Conservation (phyloP, 2,888 invertebrate species). For the Plebejus argus region DNA sequence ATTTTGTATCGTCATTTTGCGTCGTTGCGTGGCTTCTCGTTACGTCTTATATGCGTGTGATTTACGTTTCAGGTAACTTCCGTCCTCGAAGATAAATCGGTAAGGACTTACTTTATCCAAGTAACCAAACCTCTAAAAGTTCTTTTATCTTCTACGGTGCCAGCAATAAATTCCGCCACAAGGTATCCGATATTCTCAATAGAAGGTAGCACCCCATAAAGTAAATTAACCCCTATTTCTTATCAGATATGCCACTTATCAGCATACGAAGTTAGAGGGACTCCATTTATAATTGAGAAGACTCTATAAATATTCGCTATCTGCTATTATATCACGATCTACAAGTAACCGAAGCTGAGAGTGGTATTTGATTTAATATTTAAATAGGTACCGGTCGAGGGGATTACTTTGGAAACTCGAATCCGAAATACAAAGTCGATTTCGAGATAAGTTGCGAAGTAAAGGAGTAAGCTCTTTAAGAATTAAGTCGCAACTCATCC, state of each 20-base stretch:
- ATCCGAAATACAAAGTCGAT: not conserved
- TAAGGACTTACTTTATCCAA: not conserved
- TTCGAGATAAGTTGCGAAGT: not conserved
- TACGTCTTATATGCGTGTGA: no score
- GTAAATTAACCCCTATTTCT: conserved; percentile 27
- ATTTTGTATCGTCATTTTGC: no score
- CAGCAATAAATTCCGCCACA: conserved; percentile 5
- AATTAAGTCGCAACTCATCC: no score
- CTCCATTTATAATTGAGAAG: conserved; percentile 13
- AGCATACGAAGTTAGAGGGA: conserved; percentile 23
- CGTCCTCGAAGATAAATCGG: not conserved
- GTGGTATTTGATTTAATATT: conserved; percentile 29
- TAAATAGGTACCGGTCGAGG: conserved; percentile 20
- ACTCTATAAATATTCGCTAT: conserved; percentile 22
- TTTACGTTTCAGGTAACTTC: not conserved
- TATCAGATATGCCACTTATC: conserved; percentile 29
- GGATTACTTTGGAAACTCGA: conserved; percentile 5
- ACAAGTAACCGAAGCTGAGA: conserved; percentile 25
- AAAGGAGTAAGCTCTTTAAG: no score
- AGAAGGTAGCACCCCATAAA: conserved; percentile 19
- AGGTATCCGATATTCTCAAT: no score
- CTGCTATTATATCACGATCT: conserved; percentile 28
- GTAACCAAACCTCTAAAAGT: not conserved
- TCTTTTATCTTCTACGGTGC: conserved; percentile 17
- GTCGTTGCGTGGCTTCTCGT: no score